Conservation (phyloP, 2,888 invertebrate genomes). For the Polietes domitor region DNA sequence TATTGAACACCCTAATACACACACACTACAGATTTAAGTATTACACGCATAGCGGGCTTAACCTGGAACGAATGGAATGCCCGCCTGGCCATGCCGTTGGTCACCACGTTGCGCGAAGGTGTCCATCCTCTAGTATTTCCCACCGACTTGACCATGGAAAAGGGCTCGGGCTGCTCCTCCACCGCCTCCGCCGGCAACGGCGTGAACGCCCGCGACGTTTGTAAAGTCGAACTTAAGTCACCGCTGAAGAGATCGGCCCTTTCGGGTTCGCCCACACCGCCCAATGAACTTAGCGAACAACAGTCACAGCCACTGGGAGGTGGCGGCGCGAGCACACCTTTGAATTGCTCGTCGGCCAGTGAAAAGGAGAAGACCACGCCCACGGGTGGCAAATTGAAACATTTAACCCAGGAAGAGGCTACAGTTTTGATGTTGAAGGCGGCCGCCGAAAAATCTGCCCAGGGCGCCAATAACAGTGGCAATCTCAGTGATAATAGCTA, state of each 20-base stretch:
- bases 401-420: constrained; percentile 76
- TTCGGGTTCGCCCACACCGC: constrained; percentile 56
- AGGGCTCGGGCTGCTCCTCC: constrained; percentile 66
- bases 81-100: constrained; percentile 87
- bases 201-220: constrained; percentile 37
- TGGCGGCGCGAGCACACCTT: constrained; percentile 54
- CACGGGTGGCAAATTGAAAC: constrained; percentile 75
- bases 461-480: constrained; percentile 72
- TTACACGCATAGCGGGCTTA: constrained; percentile 86
- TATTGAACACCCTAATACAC: constrained; percentile 72
- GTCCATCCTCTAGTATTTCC: constrained; percentile 80
- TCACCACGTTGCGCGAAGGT: constrained; percentile 83
- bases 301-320: not conserved
- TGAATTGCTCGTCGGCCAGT: constrained; percentile 58
- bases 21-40: constrained; percentile 85
- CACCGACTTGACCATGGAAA: constrained; percentile 79
- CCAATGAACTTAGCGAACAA: constrained; percentile 51
- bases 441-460: constrained; percentile 74
- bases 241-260: constrained; percentile 68
- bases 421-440: constrained; percentile 76
- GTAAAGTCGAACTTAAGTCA: constrained; percentile 72
- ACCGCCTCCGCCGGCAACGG: constrained; percentile 52
- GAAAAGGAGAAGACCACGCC: constrained; percentile 58
- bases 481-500: constrained; percentile 75
- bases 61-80: constrained; percentile 89